Base-by-base conservation (phyloP, 2,888 invertebrate species). In the Syrista parreyssii region DNA sequence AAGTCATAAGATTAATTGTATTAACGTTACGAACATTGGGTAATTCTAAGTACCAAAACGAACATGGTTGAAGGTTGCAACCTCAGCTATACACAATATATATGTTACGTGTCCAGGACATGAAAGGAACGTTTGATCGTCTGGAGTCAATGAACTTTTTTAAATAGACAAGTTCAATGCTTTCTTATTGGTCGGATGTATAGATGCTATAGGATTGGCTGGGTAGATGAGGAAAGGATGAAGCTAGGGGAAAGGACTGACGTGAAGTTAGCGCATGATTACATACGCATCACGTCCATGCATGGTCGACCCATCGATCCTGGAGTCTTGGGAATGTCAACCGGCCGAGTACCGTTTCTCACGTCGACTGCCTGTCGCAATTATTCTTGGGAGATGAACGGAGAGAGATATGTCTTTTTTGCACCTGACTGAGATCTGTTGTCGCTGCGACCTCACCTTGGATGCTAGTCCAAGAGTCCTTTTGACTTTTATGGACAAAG, bases 291-390 rank as follows among this genome's bases (percentile, higher is more conserved):
- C 82, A 81, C 81, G 81, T 85, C 78, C 82, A 83, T 81, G 84
- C 81, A 84, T 83, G 84, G 84, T 86, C 86, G 80, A 82, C 83
- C 84, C 82, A 79, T 71, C 71, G 71, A 30, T 30, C 23, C 23
- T 23, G 55, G 23, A 23, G 83, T 82, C 81, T 83, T 81, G 83
- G 86, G 88, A 88, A 88, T 88, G 88, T 87, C 87, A 87, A 85
- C 87, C 79, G 81, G 79, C 83, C 83, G 82, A 84, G 88, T 88
- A 87, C 87, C 88, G 87, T 88, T 88, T 81, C 76, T 80, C 84
- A 83, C 81, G 75, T 73, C 35, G 74, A 55, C 74, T 74, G 74
- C 79, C 81, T 82, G 82, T 82, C 78, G 55, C 74, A 75, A 76
- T 80, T 84, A 85, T 82, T 80, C 55, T 55, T 55, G 9, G 2